These are phyloP conservation scores for Nymphalis urticae DNA, from an alignment of 2,888 invertebrate species.

Conservation along the genomic window DNA sequence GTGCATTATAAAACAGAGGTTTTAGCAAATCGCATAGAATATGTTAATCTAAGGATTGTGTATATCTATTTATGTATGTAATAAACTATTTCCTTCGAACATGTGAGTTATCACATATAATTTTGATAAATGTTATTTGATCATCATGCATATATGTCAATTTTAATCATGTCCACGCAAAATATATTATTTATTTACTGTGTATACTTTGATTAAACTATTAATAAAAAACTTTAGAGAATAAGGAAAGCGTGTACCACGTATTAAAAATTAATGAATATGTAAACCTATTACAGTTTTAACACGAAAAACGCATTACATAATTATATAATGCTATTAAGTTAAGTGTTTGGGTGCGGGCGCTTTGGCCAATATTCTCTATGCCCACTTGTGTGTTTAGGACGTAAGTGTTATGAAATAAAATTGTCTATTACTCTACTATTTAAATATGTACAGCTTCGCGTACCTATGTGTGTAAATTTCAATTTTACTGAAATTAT, in stretches of 20 bases:
- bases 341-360: slow-evolving; percentile 53
- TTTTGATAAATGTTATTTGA: no score
- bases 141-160: no score
- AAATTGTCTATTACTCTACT: neutral
- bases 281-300: slow-evolving; percentile 53
- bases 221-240: neutral
- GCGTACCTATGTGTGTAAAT: neutral
- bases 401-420: slow-evolving; percentile 2
- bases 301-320: slow-evolving; percentile 69
- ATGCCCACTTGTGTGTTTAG: slow-evolving; percentile 14
- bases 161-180: no score
- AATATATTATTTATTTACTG: no score
- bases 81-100: no score
- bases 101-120: no score
- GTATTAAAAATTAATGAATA: slow-evolving; percentile 1
- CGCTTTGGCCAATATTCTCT: slow-evolving; percentile 8
- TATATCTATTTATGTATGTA: no score
- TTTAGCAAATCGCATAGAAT: no score
- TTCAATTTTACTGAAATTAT: no score
- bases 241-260: neutral
- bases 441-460: neutral
- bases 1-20: no score
- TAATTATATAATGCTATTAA: slow-evolving; percentile 66
- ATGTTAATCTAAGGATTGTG: no score
- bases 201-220: no score